These are phyloP conservation scores for Pachydiplax longipennis DNA, from an alignment of 2,888 invertebrate species.

Conservation along the genomic window DNA sequence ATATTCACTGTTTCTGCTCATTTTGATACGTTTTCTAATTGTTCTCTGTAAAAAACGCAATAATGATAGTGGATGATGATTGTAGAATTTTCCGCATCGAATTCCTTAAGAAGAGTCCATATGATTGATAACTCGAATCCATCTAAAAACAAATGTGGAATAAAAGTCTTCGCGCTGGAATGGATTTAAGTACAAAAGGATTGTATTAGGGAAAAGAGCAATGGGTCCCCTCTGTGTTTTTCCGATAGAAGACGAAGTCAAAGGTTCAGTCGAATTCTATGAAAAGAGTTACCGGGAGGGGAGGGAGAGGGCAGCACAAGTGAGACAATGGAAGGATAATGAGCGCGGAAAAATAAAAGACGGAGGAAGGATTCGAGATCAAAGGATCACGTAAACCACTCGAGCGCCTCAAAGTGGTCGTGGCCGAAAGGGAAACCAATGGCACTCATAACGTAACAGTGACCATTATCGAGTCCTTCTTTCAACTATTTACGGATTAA, in stretches of 20 bases:
- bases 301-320: not conserved
- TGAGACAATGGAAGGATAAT: conserved; percentile 42
- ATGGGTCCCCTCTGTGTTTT: not conserved
- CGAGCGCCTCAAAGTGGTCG: conserved; percentile 40
- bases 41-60: too few species aligned
- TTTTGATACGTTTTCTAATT: too few species aligned
- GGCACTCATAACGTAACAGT: conserved; percentile 29
- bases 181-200: not conserved
- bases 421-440: conserved; percentile 36
- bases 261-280: not conserved
- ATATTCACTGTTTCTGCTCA: too few species aligned
- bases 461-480: conserved; percentile 29
- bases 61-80: too few species aligned
- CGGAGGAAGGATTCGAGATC: conserved; percentile 22
- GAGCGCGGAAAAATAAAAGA: conserved; percentile 36
- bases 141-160: too few species aligned
- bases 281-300: not conserved
- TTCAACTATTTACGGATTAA: conserved; percentile 1
- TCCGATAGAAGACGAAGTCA: not conserved
- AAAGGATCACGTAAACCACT: conserved; percentile 9
- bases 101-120: too few species aligned
- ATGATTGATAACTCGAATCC: too few species aligned
- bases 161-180: too few species aligned
- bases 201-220: not conserved
- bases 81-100: too few species aligned